These are phyloP conservation scores for Agelas oroides DNA, from an alignment of 37 sponge, comb jelly and placozoan genomes.

Conservation along the genomic window DNA sequence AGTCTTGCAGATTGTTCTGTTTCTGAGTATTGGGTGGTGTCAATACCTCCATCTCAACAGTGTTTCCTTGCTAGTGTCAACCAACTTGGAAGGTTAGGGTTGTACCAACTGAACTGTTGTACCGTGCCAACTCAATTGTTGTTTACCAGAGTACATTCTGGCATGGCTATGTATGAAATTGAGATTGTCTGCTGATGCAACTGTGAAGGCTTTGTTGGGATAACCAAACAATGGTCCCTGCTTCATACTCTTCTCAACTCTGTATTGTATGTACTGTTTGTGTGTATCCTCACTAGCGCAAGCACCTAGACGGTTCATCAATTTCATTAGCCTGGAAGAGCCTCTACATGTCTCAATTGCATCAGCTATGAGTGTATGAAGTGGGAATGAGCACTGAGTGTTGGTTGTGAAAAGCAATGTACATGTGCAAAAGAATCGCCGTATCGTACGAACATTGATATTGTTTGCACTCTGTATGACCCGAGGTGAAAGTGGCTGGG, in stretches of 20 bases:
- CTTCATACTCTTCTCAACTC: background rate
- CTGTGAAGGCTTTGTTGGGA: background rate
- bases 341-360: conserved; percentile 34
- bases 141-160: conserved; percentile 20
- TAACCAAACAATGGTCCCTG: conserved; percentile 13
- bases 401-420: conserved; percentile 13
- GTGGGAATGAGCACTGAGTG: conserved; percentile 21
- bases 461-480: background rate
- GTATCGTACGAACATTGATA: background rate
- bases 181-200: conserved; percentile 38
- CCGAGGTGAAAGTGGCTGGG: background rate
- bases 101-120: conserved; percentile 17
- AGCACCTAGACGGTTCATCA: conserved; percentile 40
- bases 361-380: conserved; percentile 37
- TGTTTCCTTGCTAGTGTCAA: background rate
- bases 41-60: background rate
- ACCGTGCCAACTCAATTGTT: conserved; percentile 20
- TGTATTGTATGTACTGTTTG: conserved; percentile 8
- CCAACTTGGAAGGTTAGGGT: conserved; percentile 7
- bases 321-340: background rate
- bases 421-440: conserved; percentile 9
- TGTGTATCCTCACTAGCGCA: conserved; percentile 29
- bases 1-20: background rate
- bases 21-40: no score
- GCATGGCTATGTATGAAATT: conserved; percentile 28